These are phyloP conservation scores for Catharus ustulatus DNA, from an alignment of 2,797 vertebrate species.

Conservation along the genomic window DNA sequence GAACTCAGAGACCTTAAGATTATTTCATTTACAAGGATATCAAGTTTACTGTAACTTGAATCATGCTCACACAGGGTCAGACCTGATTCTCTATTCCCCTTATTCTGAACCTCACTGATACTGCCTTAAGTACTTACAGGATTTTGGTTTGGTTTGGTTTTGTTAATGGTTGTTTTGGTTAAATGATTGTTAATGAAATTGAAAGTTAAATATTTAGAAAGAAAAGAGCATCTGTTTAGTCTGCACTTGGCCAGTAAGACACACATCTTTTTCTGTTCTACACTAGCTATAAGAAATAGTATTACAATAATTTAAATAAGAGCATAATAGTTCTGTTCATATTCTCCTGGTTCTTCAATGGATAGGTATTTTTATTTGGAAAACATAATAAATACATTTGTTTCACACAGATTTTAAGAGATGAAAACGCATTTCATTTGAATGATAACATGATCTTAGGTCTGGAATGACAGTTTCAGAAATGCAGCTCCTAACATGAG, in stretches of 20 bases:
- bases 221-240: not conserved
- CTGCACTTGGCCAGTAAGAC: not conserved
- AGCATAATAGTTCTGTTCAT: not conserved
- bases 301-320: not conserved
- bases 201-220: not conserved
- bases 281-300: not conserved
- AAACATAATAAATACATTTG: not conserved
- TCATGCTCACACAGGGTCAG: not conserved
- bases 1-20: conserved; percentile 34
- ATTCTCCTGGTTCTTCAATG: not conserved
- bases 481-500: not conserved
- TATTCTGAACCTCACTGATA: not conserved
- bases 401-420: not conserved
- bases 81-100: not conserved
- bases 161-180: not conserved
- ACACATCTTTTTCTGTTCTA: not conserved
- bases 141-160: not conserved
- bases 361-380: not conserved
- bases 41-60: conserved; percentile 53
- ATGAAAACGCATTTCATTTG: not conserved
- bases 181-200: not conserved
- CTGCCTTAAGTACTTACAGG: not conserved
- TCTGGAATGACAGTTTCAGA: not conserved
- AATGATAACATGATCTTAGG: not conserved
- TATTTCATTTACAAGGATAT: conserved; percentile 65